A percentile compares a stretch with the other conserved stretches of the same genome.
These are phyloP conservation scores for Panopea generosa DNA, from an alignment of 2,888 invertebrate genomes.

Conservation along the genomic window DNA sequence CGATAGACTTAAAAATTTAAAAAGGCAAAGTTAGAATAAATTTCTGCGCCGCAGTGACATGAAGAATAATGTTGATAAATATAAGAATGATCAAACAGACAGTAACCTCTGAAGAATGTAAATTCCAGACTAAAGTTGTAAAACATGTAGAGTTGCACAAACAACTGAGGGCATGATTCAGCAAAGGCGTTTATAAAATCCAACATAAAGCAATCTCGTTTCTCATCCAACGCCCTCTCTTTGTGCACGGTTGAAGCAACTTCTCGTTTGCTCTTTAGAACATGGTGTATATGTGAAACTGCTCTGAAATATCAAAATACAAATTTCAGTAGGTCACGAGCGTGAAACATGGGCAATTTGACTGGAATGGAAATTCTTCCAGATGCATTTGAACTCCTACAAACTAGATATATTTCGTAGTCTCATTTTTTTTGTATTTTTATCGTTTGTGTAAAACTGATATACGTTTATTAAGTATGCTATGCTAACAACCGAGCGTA, in stretches of 20 bases:
- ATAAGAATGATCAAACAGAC: too few species aligned
- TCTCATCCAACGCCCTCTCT: conserved; percentile 29
- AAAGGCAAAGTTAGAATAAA: too few species aligned
- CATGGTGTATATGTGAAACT: conserved; percentile 21
- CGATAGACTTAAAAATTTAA: too few species aligned
- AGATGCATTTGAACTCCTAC: too few species aligned
- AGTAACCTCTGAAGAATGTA: conserved; percentile 23
- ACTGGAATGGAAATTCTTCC: too few species aligned
- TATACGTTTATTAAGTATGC: too few species aligned
- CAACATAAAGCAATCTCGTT: conserved; percentile 45
- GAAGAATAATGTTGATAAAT: too few species aligned
- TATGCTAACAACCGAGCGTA: too few species aligned
- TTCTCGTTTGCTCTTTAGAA: background rate
- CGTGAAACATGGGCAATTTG: background rate
- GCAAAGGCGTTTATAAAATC: conserved; percentile 51
- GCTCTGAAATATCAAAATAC: conserved; percentile 16
- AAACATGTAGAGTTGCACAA: conserved; percentile 41
- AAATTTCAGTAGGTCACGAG: background rate
- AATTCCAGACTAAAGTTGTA: conserved; percentile 27
- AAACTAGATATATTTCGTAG: too few species aligned
- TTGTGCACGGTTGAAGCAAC: conserved; percentile 15
- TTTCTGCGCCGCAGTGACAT: too few species aligned
- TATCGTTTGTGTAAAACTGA: too few species aligned
- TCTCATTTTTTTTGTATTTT: too few species aligned
- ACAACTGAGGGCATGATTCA: conserved; percentile 44